phyloP scores from a whole-genome alignment of 2,888 invertebrate genomes.

The Cepaea hortensis region DNA sequence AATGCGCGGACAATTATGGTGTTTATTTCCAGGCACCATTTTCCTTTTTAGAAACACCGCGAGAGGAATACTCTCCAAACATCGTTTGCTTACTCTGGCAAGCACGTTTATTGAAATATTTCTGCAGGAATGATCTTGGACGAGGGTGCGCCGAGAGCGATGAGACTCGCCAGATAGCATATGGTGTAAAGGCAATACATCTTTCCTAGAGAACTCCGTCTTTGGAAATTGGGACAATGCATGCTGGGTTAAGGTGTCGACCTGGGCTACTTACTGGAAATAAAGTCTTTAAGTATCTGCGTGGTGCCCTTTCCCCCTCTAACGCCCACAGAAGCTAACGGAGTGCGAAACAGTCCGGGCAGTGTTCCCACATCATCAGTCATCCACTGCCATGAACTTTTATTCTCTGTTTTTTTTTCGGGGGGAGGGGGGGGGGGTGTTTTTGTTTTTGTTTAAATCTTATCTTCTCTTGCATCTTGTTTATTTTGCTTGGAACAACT shows the following conservation, averaged over 20 bases:
- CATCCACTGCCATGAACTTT: too few species aligned
- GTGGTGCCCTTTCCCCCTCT: neutral
- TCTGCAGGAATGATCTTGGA: neutral
- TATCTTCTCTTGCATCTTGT: too few species aligned
- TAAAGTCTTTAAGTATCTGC: slow-evolving; percentile 18
- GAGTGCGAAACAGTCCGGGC: too few species aligned
- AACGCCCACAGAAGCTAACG: neutral
- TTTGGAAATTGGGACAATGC: slow-evolving; percentile 8
- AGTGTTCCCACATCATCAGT: too few species aligned
- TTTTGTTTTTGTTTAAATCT: too few species aligned
- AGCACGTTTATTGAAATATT: neutral
- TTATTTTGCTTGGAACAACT: too few species aligned
- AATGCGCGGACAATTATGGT: neutral
- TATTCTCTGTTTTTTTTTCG: too few species aligned
- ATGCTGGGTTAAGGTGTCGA: slow-evolving; percentile 4
- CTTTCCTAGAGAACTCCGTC: neutral
- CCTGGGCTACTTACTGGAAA: slow-evolving; percentile 1
- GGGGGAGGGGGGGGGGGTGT: too few species aligned
- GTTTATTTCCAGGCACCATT: neutral
- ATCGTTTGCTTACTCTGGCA: neutral
- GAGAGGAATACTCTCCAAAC: neutral
- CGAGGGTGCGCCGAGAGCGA: neutral
- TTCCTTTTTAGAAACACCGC: neutral
- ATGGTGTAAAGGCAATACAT: slow-evolving; percentile 19
- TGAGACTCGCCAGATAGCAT: neutral